Percentiles rank a stretch among this genome's conserved stretches.
Conservation (phyloP, 2,113 vertebrate genomes). For the Oreochromis niloticus region DNA sequence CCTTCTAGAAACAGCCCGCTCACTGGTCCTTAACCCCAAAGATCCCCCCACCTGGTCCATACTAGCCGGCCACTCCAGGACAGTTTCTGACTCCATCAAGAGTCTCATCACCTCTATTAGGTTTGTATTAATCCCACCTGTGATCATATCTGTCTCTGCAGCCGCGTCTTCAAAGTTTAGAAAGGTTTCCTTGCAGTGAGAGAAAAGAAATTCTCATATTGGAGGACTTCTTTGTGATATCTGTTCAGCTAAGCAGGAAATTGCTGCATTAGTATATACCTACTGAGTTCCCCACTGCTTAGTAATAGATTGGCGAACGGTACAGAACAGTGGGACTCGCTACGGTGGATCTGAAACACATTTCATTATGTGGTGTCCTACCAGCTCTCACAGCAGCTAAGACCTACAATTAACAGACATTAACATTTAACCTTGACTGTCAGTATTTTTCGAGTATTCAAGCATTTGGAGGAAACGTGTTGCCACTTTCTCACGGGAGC, state of each 20-base stretch:
- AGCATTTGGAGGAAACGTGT: not conserved
- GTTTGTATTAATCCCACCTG: constrained; percentile 60
- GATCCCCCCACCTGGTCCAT: constrained; percentile 96
- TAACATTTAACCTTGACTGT: not conserved
- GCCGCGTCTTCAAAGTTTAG: not conserved
- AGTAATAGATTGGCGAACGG: not conserved
- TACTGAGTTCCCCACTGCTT: not conserved
- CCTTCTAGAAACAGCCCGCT: constrained; percentile 90
- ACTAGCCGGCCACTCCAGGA: constrained; percentile 94
- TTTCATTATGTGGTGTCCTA: not conserved
- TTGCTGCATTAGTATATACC: constrained; percentile 2
- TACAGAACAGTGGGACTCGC: not conserved
- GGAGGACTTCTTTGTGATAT: not conserved
- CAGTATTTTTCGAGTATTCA: not conserved
- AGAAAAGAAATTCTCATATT: not conserved
- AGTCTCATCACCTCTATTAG: constrained; percentile 98
- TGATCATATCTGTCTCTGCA: not conserved
- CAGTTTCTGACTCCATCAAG: constrained; percentile 97
- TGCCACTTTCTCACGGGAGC: not conserved
- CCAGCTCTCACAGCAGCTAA: not conserved
- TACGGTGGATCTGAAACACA: not conserved
- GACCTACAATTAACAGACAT: not conserved
- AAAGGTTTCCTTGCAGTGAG: not conserved
- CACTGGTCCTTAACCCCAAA: constrained; percentile 94
- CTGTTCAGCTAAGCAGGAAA: constrained; percentile 12